Evolutionary conservation across 2,113 vertebrate genomes (phyloP).

Genomic region (Protobothrops flavoviridis): DNA sequence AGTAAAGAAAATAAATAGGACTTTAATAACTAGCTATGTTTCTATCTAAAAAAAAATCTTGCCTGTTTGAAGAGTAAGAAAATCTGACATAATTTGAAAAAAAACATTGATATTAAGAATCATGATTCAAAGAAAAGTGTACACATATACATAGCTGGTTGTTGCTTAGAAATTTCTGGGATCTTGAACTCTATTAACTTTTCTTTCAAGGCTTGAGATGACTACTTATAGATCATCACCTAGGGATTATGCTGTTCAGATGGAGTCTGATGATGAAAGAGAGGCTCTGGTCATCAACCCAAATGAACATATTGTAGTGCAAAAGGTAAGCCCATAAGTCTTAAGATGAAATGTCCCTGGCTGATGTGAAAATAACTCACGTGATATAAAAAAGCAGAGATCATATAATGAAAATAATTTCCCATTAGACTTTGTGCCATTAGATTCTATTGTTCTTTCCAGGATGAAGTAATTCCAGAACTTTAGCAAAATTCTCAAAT

Average conservation of each 20-base stretch:
- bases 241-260: conserved; percentile 74
- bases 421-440: not conserved
- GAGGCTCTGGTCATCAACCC: conserved; percentile 82
- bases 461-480: not conserved
- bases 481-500: not conserved
- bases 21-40: not conserved
- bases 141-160: not conserved
- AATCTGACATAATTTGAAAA: not conserved
- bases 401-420: not conserved
- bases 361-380: not conserved
- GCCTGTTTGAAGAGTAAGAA: not conserved
- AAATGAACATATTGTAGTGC: conserved; percentile 75
- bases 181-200: not conserved
- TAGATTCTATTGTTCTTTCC: not conserved
- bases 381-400: not conserved
- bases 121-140: not conserved
- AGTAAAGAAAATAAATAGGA: not conserved
- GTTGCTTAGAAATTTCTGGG: not conserved
- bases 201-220: conserved; percentile 59
- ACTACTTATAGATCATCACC: conserved; percentile 62
- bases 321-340: conserved; percentile 69
- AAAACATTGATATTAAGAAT: not conserved
- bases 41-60: not conserved
- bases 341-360: not conserved
- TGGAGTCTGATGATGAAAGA: conserved; percentile 84